Conservation (phyloP, 2,113 vertebrate genomes). For the Motacilla tschutschensis region DNA sequence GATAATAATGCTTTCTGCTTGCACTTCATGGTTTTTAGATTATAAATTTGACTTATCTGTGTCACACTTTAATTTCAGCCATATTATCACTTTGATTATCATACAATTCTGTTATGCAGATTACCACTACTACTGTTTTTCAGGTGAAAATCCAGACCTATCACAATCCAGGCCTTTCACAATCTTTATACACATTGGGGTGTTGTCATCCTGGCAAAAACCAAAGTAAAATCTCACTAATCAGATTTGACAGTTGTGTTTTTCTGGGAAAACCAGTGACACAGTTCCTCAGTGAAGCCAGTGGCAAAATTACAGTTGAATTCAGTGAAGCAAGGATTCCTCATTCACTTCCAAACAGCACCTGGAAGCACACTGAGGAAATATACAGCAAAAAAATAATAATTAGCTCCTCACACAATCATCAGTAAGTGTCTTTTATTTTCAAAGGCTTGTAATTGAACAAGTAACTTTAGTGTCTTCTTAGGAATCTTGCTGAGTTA, state of each 20-base stretch:
- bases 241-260: not conserved
- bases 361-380: not conserved
- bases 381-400: not conserved
- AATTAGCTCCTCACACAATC: not conserved
- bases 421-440: not conserved
- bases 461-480: not conserved
- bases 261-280: not conserved
- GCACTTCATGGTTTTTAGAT: not conserved
- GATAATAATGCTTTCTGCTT: not conserved
- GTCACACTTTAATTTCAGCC: not conserved
- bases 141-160: not conserved
- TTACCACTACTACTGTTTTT: not conserved
- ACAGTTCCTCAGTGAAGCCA: not conserved
- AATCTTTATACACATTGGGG: rapidly evolving
- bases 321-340: not conserved
- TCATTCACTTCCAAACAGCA: not conserved
- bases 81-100: not conserved
- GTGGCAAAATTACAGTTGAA: not conserved
- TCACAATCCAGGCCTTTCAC: not conserved
- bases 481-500: not conserved
- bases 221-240: not conserved
- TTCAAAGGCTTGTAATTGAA: not conserved
- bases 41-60: not conserved
- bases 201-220: not conserved
- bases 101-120: not conserved